Conservation (phyloP, 1,140 invertebrate species). For the Neotoxoptera formosana region DNA sequence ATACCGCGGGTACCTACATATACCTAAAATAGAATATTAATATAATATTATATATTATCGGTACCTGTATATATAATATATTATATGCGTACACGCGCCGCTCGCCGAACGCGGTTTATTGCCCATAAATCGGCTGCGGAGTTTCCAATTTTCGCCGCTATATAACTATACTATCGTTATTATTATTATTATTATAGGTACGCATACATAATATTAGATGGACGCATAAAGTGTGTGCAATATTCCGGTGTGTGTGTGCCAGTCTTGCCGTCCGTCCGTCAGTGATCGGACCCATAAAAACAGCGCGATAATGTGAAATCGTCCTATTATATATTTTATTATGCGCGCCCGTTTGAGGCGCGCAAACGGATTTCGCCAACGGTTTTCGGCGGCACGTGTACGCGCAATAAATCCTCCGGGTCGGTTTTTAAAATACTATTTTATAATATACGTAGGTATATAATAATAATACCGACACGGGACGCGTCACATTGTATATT, state of each 20-base stretch:
- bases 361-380: constrained; percentile 17
- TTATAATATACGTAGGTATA: neutral
- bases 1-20: neutral
- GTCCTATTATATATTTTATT: neutral
- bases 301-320: neutral
- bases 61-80: too few relatives aligned
- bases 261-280: neutral
- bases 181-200: neutral
- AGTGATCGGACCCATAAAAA: constrained; percentile 14
- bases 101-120: constrained; percentile 24
- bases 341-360: neutral
- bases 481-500: neutral
- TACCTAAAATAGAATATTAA: neutral
- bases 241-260: neutral
- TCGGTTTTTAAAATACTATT: constrained; percentile 22
- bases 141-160: constrained; percentile 13
- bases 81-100: neutral
- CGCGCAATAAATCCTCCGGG: constrained; percentile 21
- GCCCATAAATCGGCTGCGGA: constrained; percentile 25
- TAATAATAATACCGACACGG: neutral
- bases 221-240: neutral
- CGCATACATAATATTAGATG: too few relatives aligned
- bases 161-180: neutral
- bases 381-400: constrained; percentile 38
- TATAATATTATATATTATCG: neutral